These are phyloP conservation scores for Andricus grossulariae DNA, from an alignment of 1,140 invertebrate species.

Conservation along the genomic window DNA sequence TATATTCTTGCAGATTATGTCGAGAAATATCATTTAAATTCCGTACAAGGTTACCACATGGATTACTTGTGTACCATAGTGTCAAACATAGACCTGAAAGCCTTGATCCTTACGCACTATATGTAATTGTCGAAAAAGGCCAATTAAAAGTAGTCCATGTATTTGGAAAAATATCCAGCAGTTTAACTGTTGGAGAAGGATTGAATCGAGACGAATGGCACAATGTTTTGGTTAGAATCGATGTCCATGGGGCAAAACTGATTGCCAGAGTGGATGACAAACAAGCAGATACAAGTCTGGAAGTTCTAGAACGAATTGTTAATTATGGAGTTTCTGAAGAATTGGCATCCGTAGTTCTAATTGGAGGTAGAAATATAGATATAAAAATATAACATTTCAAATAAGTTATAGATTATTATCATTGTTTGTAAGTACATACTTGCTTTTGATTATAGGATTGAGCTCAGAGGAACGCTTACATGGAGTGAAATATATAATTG, in stretches of 20 bases:
- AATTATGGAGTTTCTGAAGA: constrained; percentile 90
- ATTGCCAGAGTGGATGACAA: constrained; percentile 89
- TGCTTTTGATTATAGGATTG: constrained; percentile 78
- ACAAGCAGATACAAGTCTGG: constrained; percentile 85
- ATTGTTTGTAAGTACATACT: not conserved
- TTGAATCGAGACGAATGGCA: constrained; percentile 94
- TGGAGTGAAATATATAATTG: constrained; percentile 92
- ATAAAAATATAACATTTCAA: too few species aligned
- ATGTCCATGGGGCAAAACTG: constrained; percentile 87
- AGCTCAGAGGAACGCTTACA: constrained; percentile 90
- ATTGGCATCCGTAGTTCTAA: constrained; percentile 89
- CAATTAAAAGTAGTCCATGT: constrained; percentile 93
- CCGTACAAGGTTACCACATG: constrained; percentile 89
- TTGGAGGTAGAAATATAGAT: constrained; percentile 82
- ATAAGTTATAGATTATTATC: too few species aligned
- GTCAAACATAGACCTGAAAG: constrained; percentile 87
- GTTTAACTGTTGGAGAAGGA: constrained; percentile 89
- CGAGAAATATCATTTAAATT: constrained; percentile 92
- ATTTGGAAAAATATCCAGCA: constrained; percentile 89
- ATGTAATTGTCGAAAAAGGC: constrained; percentile 92
- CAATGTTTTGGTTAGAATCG: constrained; percentile 87
- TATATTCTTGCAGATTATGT: constrained; percentile 80
- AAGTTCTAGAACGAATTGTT: constrained; percentile 86
- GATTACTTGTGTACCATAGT: constrained; percentile 91
- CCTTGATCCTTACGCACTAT: constrained; percentile 88